Evolutionary conservation across 2,113 vertebrate genomes (phyloP).

Genomic region (Sturnira hondurensis): DNA sequence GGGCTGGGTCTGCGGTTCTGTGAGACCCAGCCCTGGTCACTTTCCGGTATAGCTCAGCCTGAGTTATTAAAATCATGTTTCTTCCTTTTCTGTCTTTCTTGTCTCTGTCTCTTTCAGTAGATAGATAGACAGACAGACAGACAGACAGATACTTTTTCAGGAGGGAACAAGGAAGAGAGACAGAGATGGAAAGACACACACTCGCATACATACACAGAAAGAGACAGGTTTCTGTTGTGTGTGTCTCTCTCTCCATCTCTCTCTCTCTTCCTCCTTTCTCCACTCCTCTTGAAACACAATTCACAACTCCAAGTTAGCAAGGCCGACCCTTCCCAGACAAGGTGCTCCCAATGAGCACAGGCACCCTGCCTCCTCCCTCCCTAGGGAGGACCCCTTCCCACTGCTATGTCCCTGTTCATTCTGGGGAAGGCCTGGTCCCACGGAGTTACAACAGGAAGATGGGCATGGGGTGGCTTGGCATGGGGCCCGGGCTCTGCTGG

Average conservation of each 20-base stretch:
- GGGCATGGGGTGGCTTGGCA: accelerated
- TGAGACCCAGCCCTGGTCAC: not conserved
- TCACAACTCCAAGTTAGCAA: not conserved
- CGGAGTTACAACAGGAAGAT: not conserved
- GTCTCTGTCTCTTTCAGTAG: not conserved
- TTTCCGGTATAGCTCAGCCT: not conserved
- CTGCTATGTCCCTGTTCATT: accelerated
- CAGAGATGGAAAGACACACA: not conserved
- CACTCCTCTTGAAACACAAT: not conserved
- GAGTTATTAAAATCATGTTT: not conserved
- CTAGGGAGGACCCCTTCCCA: not conserved
- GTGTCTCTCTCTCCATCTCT: not conserved
- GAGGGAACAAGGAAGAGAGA: not conserved
- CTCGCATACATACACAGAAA: not conserved
- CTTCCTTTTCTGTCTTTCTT: not conserved
- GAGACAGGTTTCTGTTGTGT: not conserved
- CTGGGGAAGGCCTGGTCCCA: not conserved
- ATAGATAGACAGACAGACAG: not conserved
- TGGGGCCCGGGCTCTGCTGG: not conserved
- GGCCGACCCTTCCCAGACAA: not conserved
- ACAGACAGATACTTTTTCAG: not conserved
- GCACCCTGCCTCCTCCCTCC: not conserved
- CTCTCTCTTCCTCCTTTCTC: not conserved
- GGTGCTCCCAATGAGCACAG: not conserved
- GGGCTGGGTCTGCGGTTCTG: not conserved